Evolutionary conservation across 2,797 vertebrate genomes (phyloP), one percentile per base, ranked within the genome.

Genomic region (Gadopsis bispinosus): DNA sequence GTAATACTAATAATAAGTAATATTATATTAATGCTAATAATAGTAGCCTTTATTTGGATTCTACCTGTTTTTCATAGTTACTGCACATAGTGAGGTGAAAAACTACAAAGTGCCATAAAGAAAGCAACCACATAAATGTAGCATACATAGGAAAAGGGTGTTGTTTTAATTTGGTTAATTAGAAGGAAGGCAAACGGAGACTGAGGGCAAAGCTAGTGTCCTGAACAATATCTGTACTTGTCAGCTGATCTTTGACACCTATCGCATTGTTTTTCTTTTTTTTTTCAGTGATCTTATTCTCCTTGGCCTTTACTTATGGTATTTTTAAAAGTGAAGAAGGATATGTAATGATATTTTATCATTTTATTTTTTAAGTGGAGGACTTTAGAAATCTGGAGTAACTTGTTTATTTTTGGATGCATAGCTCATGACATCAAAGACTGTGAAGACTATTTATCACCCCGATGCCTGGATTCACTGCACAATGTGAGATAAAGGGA

Each of bases 401-500:
- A 1, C 20, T 56, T 37, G 20, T 41, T 80, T 69, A 26, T 62
- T 22, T 22, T 62, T 39, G 7, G 37, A 55, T 29, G 33, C 47
- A 19, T 6, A 56, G 41, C 12, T 59, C 33, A 29, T 61, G 45
- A 29, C 35, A 26, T 56, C 31, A 22, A 51, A 35, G 54, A 60
- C 31, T 31, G 22, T 22, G 5, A 17, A 35, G 5, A 62, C 19
- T 22, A 0, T 33, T 75, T 54, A 50, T 54, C 45, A 17, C 2
- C 13, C 3, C 7, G 17, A 2, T 45, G 53, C 33, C 56, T 55
- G 53, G 22, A n/a, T 69, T 48, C 37, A 53, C 71, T n/a, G 45
- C 4, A 35, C 19, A 76, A 19, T 1, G 11, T 29, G 70, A 61
- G 76, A 75, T 67, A 80, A 70, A 63, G 29, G 7, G 29, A 61